Percentiles rank a stretch among this genome's conserved stretches.
phyloP scores from a whole-genome alignment of 2,888 invertebrate genomes.

The Lycaena phlaeas region DNA sequence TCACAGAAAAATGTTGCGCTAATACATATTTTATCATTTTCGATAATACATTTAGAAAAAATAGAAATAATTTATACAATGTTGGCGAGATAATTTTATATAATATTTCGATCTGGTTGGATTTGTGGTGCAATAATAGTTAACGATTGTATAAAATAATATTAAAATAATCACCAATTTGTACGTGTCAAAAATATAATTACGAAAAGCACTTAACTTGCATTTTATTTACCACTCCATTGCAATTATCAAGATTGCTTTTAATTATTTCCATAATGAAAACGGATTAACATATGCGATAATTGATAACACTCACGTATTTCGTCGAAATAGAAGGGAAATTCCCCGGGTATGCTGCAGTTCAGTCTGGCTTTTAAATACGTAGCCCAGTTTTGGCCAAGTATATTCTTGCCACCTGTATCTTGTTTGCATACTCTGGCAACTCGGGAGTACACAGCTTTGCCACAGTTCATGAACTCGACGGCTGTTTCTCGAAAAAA shows the following conservation, averaged over 20 bases:
- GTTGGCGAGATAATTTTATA: too few relatives aligned
- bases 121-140: too few relatives aligned
- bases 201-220: constrained; percentile 6
- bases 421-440: constrained; percentile 82
- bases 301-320: constrained; percentile 70
- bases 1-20: too few relatives aligned
- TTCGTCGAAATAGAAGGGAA: constrained; percentile 83
- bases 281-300: not conserved
- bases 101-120: too few relatives aligned
- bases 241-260: constrained; percentile 8
- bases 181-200: constrained; percentile 4
- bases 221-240: not conserved
- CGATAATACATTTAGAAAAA: too few relatives aligned
- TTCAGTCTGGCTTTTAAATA: constrained; percentile 79
- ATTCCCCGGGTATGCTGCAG: constrained; percentile 81
- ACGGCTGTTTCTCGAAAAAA: constrained; percentile 82
- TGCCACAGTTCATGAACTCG: constrained; percentile 79
- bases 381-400: constrained; percentile 79
- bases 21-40: too few relatives aligned
- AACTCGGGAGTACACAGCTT: constrained; percentile 80
- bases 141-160: too few relatives aligned
- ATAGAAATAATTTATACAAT: too few relatives aligned
- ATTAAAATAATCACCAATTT: too few relatives aligned
- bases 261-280: constrained; percentile 8
- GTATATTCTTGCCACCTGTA: constrained; percentile 76